phyloP scores from a whole-genome alignment of 1,140 invertebrate genomes.

The Tetranychus urticae region DNA sequence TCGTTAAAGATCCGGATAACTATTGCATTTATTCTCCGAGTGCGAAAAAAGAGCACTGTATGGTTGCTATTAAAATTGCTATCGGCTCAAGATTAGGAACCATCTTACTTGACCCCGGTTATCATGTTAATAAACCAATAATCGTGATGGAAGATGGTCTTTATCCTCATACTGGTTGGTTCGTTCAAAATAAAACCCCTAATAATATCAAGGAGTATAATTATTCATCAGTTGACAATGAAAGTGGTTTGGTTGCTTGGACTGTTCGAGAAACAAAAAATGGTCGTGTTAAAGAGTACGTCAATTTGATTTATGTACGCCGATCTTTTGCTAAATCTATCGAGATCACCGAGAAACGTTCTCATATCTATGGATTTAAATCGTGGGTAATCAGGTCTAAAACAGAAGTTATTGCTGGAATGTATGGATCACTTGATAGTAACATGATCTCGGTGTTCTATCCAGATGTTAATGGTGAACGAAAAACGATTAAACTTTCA shows the following conservation, averaged over 20 bases:
- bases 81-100: constrained; percentile 35
- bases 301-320: constrained; percentile 45
- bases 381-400: constrained; percentile 50
- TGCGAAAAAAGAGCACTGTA: constrained; percentile 60
- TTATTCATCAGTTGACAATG: constrained; percentile 39
- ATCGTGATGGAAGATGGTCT: constrained; percentile 56
- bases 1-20: constrained; percentile 17
- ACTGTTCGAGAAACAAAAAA: constrained; percentile 29
- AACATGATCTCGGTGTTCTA: constrained; percentile 51
- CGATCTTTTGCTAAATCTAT: constrained; percentile 52
- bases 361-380: constrained; percentile 62
- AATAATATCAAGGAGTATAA: constrained; percentile 51
- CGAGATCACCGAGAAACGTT: constrained; percentile 60
- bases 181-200: constrained; percentile 45
- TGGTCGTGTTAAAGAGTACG: constrained; percentile 10
- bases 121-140: constrained; percentile 57
- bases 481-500: constrained; percentile 9
- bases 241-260: constrained; percentile 47
- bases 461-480: constrained; percentile 23
- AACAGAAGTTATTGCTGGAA: constrained; percentile 51
- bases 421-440: constrained; percentile 39
- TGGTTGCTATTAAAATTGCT: constrained; percentile 46
- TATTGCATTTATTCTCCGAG: constrained; percentile 5
- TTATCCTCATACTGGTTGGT: constrained; percentile 70
- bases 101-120: constrained; percentile 62